phyloP scores from a whole-genome alignment of 2,797 vertebrate genomes.

The Prionace glauca region DNA sequence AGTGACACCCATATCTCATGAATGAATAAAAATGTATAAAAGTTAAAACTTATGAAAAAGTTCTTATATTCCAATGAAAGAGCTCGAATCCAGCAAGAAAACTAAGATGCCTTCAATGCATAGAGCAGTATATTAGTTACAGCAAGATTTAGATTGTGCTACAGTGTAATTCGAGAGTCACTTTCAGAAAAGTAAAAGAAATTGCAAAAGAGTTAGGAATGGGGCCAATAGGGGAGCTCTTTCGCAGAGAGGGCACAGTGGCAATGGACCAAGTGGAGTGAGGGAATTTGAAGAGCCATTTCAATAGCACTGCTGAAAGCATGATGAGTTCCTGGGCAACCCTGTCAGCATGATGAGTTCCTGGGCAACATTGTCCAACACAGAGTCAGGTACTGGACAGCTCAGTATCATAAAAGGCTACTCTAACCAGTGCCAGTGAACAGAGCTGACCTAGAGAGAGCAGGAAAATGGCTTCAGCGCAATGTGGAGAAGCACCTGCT shows the following conservation, averaged over 20 bases:
- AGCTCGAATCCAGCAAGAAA: background rate
- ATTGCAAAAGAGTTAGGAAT: background rate
- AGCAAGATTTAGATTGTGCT: background rate
- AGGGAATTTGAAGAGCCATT: background rate
- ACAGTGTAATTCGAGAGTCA: background rate
- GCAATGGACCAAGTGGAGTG: background rate
- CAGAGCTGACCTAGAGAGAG: slow-evolving; percentile 28
- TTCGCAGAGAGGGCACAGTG: background rate
- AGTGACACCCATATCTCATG: too few species aligned
- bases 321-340: background rate
- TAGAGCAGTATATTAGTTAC: background rate
- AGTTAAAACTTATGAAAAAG: too few species aligned
- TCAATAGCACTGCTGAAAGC: background rate
- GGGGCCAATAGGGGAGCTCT: background rate
- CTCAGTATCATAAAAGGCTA: background rate
- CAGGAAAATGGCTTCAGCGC: slow-evolving; percentile 34
- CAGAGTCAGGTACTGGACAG: background rate
- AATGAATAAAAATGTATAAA: too few species aligned
- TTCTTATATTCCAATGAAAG: too few species aligned
- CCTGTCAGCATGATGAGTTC: background rate
- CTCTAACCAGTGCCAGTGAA: background rate
- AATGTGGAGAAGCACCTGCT: slow-evolving; percentile 39
- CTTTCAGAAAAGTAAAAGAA: background rate
- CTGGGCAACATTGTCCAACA: background rate
- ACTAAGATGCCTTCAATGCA: background rate